A percentile compares a stretch with the other conserved stretches of the same genome.
These are phyloP conservation scores for Ceriagrion tenellum DNA, from an alignment of 2,888 invertebrate genomes.

Conservation along the genomic window DNA sequence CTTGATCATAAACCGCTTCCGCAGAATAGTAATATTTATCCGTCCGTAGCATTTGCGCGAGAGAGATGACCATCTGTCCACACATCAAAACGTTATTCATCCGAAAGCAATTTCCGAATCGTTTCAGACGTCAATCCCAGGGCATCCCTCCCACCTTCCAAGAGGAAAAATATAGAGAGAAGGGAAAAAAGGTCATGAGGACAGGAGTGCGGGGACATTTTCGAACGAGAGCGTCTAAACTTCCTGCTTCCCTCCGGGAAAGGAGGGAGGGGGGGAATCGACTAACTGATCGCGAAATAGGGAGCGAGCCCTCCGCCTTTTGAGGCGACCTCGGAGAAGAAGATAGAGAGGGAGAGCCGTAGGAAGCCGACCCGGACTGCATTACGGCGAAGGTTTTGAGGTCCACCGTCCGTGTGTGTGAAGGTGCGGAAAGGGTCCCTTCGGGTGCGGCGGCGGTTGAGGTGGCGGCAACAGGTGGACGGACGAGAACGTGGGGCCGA, in stretches of 20 bases:
- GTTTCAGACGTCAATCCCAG: neutral
- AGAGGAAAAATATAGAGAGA: neutral
- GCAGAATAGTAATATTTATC: too few relatives aligned
- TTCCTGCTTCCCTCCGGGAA: neutral
- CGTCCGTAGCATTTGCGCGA: too few relatives aligned
- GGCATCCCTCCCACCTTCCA: neutral
- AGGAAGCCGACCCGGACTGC: neutral
- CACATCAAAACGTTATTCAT: neutral
- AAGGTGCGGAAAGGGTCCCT: neutral
- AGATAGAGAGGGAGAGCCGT: neutral
- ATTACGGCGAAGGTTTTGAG: conserved; percentile 18
- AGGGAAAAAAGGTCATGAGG: neutral
- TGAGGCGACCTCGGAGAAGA: neutral
- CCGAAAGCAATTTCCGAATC: neutral
- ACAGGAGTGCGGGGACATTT: neutral
- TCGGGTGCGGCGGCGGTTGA: neutral
- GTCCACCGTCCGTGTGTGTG: neutral
- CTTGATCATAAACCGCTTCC: too few relatives aligned
- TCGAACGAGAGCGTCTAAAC: neutral
- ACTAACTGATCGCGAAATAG: too few relatives aligned
- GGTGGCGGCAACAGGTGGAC: neutral
- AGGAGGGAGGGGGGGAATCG: neutral
- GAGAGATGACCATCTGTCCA: neutral
- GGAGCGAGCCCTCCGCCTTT: neutral
- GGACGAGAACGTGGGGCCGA: neutral